A percentile compares a stretch with the other conserved stretches of the same genome.
These are phyloP conservation scores for Lutraria rhynchaena DNA, from an alignment of 1,140 invertebrate genomes.

Conservation along the genomic window DNA sequence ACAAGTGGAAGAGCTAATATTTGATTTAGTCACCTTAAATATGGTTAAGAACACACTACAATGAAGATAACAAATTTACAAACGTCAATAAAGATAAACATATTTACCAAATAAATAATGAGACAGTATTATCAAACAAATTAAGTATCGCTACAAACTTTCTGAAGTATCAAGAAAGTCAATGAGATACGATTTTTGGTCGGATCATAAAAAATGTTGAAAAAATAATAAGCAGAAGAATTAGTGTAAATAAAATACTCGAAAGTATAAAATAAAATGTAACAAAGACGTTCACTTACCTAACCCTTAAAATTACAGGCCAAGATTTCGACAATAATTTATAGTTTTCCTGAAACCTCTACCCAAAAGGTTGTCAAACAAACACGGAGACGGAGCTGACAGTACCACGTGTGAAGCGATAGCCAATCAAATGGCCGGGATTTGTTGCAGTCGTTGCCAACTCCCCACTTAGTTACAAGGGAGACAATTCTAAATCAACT, in stretches of 20 bases:
- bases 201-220: too few relatives aligned
- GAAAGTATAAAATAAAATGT: too few relatives aligned
- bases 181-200: too few relatives aligned
- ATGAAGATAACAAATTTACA: slow-evolving; percentile 29
- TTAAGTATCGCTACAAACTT: too few relatives aligned
- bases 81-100: background rate
- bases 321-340: slow-evolving; percentile 19
- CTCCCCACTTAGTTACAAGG: slow-evolving; percentile 62
- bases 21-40: slow-evolving; percentile 7
- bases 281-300: slow-evolving; percentile 22
- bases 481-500: slow-evolving; percentile 32
- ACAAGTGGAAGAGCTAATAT: background rate
- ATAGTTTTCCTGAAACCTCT: slow-evolving; percentile 40
- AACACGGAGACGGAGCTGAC: slow-evolving; percentile 64
- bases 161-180: too few relatives aligned
- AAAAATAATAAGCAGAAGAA: too few relatives aligned
- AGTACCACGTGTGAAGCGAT: slow-evolving; percentile 51
- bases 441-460: slow-evolving; percentile 62
- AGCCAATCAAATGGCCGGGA: slow-evolving; percentile 44
- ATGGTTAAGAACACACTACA: background rate
- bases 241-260: too few relatives aligned
- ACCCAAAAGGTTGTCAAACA: slow-evolving; percentile 67
- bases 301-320: slow-evolving; percentile 34
- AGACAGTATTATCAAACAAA: too few relatives aligned
- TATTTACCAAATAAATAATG: slow-evolving; percentile 7